Base-by-base conservation (phyloP, 2,113 vertebrate genomes). In the Manacus vitellinus region DNA sequence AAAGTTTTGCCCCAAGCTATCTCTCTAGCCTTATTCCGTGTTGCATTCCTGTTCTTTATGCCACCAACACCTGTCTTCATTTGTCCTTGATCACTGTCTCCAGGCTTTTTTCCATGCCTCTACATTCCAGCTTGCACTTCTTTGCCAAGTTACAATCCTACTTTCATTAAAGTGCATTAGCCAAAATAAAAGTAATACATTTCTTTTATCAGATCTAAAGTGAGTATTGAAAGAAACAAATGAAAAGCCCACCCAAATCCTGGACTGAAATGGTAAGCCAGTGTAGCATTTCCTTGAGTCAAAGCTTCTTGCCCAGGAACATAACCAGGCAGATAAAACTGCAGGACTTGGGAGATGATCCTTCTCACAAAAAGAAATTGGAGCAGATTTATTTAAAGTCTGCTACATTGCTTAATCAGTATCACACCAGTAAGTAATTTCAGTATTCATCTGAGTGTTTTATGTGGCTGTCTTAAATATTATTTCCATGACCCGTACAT, bases 61-160 rank as follows among this genome's bases (percentile, higher is more conserved):
- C 47, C 73, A 65, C 68, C 33, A 89, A 20, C 86, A 96, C 86
- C 93, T 95, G 87, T 95, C 76, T 92, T 96, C 73, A 52, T 92
- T 91, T 87, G 35, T 91, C 44, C 61, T 31, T 0, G 0, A 4
- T 84, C 43, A 56, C 25, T 74, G 37, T 95, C 83, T 91, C 73
- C 66, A 75, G 86, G 47, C 52, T 78, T 87, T 89, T 94, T 92
- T 92, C 84, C 70, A 68, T 91, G 73, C 17, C 80, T 91, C 18
- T 61, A 41, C 31, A 49, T 87, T 89, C 73, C 65, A 89, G 31
- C 47, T 78, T 68, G 31, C 52, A 49, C 28, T 81, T 67, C 59
- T 35, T 72, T 92, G 86, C 89, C 73, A 94, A 92, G 77, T 89
- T 44, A 91, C 52, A 80, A 18, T 75, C 56, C 43, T 71, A 47